Percentiles rank a stretch among this genome's conserved stretches.
phyloP scores from a whole-genome alignment of 2,797 vertebrate species.

The Lutjanus campechanus region DNA sequence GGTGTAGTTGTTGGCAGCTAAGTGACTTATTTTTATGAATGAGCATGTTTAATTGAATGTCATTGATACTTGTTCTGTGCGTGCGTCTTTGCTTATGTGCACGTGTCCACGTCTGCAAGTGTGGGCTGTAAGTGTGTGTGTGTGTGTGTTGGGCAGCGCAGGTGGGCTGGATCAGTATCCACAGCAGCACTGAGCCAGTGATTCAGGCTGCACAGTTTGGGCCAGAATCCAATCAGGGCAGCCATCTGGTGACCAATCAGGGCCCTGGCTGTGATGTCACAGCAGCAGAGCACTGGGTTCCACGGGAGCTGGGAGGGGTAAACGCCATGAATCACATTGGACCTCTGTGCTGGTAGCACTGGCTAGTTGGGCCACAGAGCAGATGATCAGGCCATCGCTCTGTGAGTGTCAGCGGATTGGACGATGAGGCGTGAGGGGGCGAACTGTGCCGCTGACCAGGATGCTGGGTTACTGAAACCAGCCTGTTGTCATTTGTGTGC shows the following conservation, averaged over 20 bases:
- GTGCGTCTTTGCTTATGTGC: slow-evolving; percentile 32
- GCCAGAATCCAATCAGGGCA: slow-evolving; percentile 81
- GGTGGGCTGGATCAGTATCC: slow-evolving; percentile 80
- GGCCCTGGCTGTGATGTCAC: slow-evolving; percentile 83
- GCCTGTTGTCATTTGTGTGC: slow-evolving; percentile 54
- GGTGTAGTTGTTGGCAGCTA: slow-evolving; percentile 68
- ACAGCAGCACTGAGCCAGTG: slow-evolving; percentile 79
- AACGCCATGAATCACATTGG: slow-evolving; percentile 79
- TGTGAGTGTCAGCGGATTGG: slow-evolving; percentile 41
- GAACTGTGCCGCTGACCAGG: slow-evolving; percentile 42
- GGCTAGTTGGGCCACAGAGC: slow-evolving; percentile 29
- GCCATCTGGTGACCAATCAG: slow-evolving; percentile 87
- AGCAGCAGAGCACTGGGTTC: slow-evolving; percentile 66
- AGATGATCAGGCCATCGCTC: slow-evolving; percentile 36
- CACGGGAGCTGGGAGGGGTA: slow-evolving; percentile 68
- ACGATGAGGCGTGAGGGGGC: slow-evolving; percentile 48
- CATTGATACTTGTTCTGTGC: slow-evolving; percentile 44
- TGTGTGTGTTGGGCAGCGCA: slow-evolving; percentile 60
- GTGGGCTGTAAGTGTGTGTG: slow-evolving; percentile 20
- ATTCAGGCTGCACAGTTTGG: slow-evolving; percentile 83
- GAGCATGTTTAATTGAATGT: slow-evolving; percentile 68
- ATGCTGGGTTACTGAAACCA: slow-evolving; percentile 58
- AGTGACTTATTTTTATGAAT: slow-evolving; percentile 72
- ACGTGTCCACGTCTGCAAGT: slow-evolving; percentile 36
- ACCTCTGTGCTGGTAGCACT: slow-evolving; percentile 56